Evolutionary conservation across 2,888 invertebrate genomes (phyloP).

Genomic region (Volucella inflata): DNA sequence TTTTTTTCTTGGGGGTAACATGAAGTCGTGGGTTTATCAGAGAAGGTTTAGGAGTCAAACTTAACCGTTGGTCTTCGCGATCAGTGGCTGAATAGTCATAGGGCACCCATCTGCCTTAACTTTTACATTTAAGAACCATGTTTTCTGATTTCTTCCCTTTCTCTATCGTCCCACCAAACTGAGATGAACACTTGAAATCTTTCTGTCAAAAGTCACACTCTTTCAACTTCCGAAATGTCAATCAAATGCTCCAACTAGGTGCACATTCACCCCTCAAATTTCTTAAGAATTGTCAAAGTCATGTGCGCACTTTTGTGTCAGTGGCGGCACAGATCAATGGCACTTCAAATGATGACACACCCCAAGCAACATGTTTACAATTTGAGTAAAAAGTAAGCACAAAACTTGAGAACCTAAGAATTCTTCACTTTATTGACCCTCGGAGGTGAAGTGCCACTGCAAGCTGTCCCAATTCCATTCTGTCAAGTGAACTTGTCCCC

Average conservation of each 20-base stretch:
- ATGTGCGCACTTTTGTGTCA: not conserved
- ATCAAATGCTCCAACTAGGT: not conserved
- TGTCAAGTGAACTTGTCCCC: conserved; percentile 13
- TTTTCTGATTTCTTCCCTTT: no score
- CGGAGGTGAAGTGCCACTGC: conserved; percentile 21
- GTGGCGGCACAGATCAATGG: conserved; percentile 31
- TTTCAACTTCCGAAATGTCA: not conserved
- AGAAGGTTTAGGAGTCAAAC: no score
- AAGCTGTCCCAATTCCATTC: not conserved
- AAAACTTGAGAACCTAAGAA: conserved; percentile 43
- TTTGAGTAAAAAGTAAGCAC: conserved; percentile 4
- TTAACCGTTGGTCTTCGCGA: no score
- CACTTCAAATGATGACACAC: conserved; percentile 11
- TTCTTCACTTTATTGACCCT: conserved; percentile 62
- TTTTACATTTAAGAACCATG: no score
- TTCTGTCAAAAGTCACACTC: no score
- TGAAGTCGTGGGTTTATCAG: no score
- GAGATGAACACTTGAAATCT: no score
- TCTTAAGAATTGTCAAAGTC: conserved; percentile 10
- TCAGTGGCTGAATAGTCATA: no score
- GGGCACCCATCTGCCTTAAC: no score
- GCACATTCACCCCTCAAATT: conserved; percentile 1
- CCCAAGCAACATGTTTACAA: not conserved
- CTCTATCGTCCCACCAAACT: no score
- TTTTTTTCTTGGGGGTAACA: no score